Evolutionary conservation across 2,797 vertebrate genomes (phyloP), one percentile per base, ranked within the genome.

Genomic region (Champsocephalus esox): DNA sequence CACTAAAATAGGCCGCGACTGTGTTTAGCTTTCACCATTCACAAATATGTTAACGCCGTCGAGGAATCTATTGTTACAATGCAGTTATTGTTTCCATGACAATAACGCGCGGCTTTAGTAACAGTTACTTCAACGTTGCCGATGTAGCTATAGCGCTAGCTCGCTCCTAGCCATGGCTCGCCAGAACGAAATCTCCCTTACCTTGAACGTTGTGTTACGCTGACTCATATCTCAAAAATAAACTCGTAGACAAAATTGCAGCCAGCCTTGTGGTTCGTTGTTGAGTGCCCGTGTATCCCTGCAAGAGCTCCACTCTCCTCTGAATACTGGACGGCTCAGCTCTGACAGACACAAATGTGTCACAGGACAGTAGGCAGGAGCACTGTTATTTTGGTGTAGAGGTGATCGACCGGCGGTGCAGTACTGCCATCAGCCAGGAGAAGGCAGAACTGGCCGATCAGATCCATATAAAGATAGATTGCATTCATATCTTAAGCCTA

Each of bases 181-280:
- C 49, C 48, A 46, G 38, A 79, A 41, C 17, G 5, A 59, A 44
- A 21, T 8, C 16, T 12, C 55, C 19, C 88, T 87, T 88, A 93
- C 92, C 92, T 82, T 79, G 32, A 62, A 62, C 51, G 52, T 28
- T 38, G 64, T 38, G 70, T 80, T 77, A 14, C 60, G 80, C 66
- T 87, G 86, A 83, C 66, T 90, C 92, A 92, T 91, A 66, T 85
- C 86, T 81, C 44, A 65, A 46, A 69, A 83, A 61, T 50, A 38
- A 46, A 49, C 44, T 52, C 52, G 68, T 72, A 34, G 52, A 73
- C 46, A 56, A 66, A 76, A 72, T 14, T 12, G 48, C 64, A 50
- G n/a, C 8, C 16, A 13, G 49, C 2, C 9, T 44, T 13, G 4
- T 14, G 28, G 19, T 48, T 11, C 45, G 19, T 48, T 11, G 41